Conservation (phyloP, 2,888 invertebrate genomes). For the Steinernema carpocapsae region DNA sequence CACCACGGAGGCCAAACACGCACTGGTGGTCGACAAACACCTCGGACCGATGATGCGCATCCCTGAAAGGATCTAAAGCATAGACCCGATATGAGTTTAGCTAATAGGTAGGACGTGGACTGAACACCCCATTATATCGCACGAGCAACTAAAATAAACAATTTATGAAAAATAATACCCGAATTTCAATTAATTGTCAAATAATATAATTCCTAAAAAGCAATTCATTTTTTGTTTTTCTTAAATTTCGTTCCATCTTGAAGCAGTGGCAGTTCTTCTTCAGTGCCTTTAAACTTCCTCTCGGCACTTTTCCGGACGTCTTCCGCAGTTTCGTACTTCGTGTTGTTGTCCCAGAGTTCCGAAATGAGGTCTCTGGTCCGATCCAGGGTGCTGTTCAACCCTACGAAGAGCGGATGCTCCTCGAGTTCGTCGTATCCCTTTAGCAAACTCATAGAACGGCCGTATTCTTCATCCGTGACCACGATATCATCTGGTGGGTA, state of each 20-base stretch:
- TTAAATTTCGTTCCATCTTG: no score
- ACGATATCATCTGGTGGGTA: slow-evolving; percentile 71
- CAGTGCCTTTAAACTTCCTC: background rate
- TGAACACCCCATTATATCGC: no score
- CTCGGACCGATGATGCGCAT: slow-evolving; percentile 9
- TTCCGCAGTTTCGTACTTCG: slow-evolving; percentile 11
- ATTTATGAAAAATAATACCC: no score
- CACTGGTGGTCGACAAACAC: background rate
- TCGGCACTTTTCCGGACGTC: background rate
- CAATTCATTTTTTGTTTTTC: no score
- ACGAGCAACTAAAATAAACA: no score
- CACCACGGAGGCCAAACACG: background rate
- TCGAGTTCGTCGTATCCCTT: slow-evolving; percentile 58
- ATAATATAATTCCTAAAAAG: no score
- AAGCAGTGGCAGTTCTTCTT: no score
- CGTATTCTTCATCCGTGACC: slow-evolving; percentile 57
- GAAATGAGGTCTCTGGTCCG: slow-evolving; percentile 24
- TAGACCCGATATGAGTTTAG: no score
- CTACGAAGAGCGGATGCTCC: slow-evolving; percentile 54
- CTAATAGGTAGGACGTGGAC: no score
- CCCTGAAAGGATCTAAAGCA: background rate
- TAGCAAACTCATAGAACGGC: slow-evolving; percentile 55
- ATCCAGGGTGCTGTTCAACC: slow-evolving; percentile 46
- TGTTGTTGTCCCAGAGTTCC: slow-evolving; percentile 23
- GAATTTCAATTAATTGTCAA: no score